Conservation (phyloP, 2,888 invertebrate genomes). For the Thymelicus lineola region DNA sequence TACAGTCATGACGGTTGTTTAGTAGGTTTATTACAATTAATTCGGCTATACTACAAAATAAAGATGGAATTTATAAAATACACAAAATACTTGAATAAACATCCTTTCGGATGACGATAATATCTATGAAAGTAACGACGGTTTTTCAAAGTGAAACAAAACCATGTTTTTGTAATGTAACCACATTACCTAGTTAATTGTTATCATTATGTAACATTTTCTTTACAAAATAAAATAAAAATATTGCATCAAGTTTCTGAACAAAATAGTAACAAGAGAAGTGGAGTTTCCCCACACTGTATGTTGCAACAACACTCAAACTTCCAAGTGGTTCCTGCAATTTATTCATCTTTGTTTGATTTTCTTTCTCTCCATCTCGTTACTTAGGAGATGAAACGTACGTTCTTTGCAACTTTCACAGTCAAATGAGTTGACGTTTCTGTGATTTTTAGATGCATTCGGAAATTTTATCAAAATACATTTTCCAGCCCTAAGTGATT, state of each 20-base stretch:
- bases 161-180: too few relatives aligned
- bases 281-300: conserved; percentile 19
- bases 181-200: too few relatives aligned
- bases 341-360: conserved; percentile 33
- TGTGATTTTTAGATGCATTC: conserved; percentile 31
- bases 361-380: conserved; percentile 29
- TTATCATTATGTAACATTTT: too few relatives aligned
- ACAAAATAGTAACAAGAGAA: conserved; percentile 21
- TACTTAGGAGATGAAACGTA: conserved; percentile 30
- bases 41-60: too few relatives aligned
- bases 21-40: too few relatives aligned
- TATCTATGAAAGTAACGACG: too few relatives aligned
- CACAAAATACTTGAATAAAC: too few relatives aligned
- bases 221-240: neutral
- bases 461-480: conserved; percentile 13
- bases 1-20: too few relatives aligned
- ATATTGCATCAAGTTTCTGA: conserved; percentile 21
- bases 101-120: too few relatives aligned
- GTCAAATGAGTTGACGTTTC: conserved; percentile 11
- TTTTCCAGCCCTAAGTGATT: conserved; percentile 31
- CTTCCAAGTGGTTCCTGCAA: conserved; percentile 29
- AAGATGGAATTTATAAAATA: too few relatives aligned
- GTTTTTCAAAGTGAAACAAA: too few relatives aligned
- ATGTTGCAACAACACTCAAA: conserved; percentile 35
- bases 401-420: conserved; percentile 14